A percentile compares a stretch with the other conserved stretches of the same genome.
Conservation (phyloP, 2,113 vertebrate genomes). For the Heterocephalus glaber region DNA sequence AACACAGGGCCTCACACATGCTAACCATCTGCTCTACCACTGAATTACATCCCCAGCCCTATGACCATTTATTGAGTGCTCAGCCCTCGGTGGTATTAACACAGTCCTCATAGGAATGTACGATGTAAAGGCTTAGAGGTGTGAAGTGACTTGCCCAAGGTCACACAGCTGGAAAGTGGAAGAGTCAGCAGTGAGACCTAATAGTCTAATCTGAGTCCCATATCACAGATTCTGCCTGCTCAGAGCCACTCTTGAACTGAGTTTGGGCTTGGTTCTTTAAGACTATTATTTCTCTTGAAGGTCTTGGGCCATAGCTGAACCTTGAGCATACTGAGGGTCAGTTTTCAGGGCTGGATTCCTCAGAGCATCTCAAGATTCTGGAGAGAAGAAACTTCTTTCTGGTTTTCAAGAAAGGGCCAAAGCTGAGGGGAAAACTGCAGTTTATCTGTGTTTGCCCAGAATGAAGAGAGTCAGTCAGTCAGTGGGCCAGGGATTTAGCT, state of each 20-base stretch:
- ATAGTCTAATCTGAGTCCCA: neutral
- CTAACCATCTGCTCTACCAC: neutral
- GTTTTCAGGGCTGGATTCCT: neutral
- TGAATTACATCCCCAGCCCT: neutral
- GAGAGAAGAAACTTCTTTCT: neutral
- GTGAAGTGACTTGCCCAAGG: neutral
- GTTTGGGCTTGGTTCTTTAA: neutral
- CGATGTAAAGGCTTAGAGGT: neutral
- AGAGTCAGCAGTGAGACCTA: neutral
- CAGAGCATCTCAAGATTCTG: neutral
- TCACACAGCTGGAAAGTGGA: neutral
- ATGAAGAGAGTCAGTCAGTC: neutral
- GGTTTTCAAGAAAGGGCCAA: neutral
- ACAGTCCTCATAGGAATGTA: neutral
- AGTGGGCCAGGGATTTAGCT: too few relatives aligned
- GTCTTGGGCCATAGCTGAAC: neutral
- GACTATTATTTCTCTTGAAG: neutral
- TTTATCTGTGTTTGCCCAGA: neutral
- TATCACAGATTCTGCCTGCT: neutral
- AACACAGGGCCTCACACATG: neutral
- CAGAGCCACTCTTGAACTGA: neutral
- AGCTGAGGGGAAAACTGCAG: neutral
- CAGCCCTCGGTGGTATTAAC: neutral
- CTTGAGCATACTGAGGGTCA: neutral
- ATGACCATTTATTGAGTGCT: neutral